These are phyloP conservation scores for Pardalotus punctatus DNA, from an alignment of 2,113 vertebrate species.

Conservation along the genomic window DNA sequence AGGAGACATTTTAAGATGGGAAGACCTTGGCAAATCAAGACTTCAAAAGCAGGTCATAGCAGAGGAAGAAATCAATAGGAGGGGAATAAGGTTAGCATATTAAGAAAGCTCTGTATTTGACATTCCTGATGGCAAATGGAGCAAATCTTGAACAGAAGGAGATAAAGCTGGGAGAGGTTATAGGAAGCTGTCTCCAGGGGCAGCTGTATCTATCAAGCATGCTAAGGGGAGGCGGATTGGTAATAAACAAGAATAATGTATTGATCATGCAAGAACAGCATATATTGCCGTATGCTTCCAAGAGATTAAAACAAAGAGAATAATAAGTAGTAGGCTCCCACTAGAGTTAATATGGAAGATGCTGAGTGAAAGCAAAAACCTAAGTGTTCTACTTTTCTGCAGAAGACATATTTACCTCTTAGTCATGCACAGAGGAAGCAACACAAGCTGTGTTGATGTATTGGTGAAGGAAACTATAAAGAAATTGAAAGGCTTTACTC, in stretches of 20 bases:
- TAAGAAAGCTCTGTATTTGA: neutral
- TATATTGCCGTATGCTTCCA: neutral
- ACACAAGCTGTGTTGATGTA: neutral
- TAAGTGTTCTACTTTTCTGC: neutral
- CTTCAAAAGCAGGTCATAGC: neutral
- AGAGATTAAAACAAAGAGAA: neutral
- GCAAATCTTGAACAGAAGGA: neutral
- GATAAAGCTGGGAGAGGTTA: neutral
- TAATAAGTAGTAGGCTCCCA: neutral
- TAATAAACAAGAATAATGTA: neutral
- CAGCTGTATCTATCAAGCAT: neutral
- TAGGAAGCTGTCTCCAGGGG: neutral
- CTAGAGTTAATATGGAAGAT: neutral
- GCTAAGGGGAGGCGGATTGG: neutral
- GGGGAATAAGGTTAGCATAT: neutral
- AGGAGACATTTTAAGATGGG: neutral
- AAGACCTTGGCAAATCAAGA: neutral
- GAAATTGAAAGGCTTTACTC: neutral
- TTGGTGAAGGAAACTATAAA: neutral
- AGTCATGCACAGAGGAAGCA: neutral
- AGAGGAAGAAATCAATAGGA: neutral
- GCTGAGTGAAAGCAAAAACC: neutral
- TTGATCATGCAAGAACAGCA: neutral
- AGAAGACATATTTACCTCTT: neutral
- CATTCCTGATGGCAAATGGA: neutral